phyloP scores from a whole-genome alignment of 2,113 vertebrate genomes.

The Petrocephalus microphthalmus region DNA sequence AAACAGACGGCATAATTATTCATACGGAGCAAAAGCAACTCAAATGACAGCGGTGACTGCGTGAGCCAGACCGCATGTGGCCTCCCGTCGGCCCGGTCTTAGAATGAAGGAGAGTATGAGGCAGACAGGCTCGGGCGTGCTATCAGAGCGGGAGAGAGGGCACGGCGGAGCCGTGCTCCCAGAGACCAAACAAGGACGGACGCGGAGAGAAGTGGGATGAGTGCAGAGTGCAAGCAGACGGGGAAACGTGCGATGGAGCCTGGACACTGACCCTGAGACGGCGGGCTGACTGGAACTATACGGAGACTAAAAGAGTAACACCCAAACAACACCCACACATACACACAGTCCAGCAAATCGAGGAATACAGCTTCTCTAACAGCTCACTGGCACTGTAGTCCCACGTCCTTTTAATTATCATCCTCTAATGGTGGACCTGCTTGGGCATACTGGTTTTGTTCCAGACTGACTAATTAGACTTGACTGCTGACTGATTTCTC shows the following conservation, averaged over 20 bases:
- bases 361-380: not conserved
- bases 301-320: not conserved
- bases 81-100: not conserved
- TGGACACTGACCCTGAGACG: not conserved
- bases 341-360: not conserved
- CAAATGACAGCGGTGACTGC: not conserved
- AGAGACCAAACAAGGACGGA: not conserved
- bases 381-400: not conserved
- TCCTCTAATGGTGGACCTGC: not conserved
- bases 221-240: not conserved
- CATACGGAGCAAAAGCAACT: not conserved
- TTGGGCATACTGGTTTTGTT: not conserved
- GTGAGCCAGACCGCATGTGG: not conserved
- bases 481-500: not conserved
- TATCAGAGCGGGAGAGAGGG: not conserved
- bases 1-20: not conserved
- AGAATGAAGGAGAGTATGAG: not conserved
- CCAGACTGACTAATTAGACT: not conserved
- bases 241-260: not conserved
- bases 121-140: not conserved
- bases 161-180: too few species aligned
- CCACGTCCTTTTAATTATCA: not conserved
- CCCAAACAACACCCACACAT: not conserved
- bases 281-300: not conserved
- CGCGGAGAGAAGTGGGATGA: not conserved